Conservation (phyloP, 2,797 vertebrate genomes). For the Gouania willdenowi region DNA sequence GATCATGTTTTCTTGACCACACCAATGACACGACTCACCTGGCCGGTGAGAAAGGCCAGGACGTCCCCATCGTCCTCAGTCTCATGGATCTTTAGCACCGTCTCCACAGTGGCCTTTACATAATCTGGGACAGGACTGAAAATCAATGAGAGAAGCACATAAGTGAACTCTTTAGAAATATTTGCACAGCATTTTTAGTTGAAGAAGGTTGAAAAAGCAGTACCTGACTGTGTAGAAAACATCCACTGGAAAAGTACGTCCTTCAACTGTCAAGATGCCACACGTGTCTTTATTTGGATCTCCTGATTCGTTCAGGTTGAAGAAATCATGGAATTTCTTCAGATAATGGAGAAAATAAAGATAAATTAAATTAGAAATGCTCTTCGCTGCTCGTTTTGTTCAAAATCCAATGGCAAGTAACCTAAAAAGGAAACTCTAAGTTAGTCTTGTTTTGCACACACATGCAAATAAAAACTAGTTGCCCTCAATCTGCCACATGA, state of each 20-base stretch:
- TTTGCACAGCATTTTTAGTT: too few relatives aligned
- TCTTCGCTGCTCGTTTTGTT: too few relatives aligned
- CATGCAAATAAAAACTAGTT: not conserved
- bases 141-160: constrained; percentile 1
- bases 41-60: constrained; percentile 93
- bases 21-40: constrained; percentile 75
- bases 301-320: constrained; percentile 90
- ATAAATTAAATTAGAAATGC: not conserved
- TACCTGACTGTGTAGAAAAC: constrained; percentile 97
- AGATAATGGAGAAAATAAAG: not conserved
- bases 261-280: constrained; percentile 92
- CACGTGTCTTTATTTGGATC: constrained; percentile 93
- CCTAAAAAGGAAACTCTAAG: too few relatives aligned
- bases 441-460: not conserved
- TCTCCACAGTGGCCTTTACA: constrained; percentile 95
- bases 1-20: too few relatives aligned
- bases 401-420: too few relatives aligned
- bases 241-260: constrained; percentile 93
- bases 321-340: constrained; percentile 97
- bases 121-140: constrained; percentile 95
- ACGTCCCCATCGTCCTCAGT: constrained; percentile 93
- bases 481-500: constrained; percentile 1
- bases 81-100: constrained; percentile 96
- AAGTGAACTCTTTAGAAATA: too few relatives aligned
- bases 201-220: not conserved